These are phyloP conservation scores for Athripsodes cinereus DNA, from an alignment of 2,888 invertebrate genomes.

Conservation along the genomic window DNA sequence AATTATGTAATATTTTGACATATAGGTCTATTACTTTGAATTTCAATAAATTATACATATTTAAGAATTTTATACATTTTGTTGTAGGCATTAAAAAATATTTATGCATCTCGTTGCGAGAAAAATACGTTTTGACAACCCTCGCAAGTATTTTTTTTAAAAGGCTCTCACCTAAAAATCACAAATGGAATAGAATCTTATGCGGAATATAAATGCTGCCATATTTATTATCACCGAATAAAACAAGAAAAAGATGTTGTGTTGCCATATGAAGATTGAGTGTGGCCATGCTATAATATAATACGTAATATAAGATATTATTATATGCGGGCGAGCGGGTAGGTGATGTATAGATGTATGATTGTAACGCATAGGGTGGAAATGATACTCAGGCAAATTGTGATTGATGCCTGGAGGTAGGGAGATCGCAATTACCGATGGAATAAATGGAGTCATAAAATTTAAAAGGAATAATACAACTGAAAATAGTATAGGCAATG, in stretches of 20 bases:
- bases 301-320: background rate
- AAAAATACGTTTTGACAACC: too few relatives aligned
- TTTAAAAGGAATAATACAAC: background rate
- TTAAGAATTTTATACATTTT: too few relatives aligned
- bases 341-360: background rate
- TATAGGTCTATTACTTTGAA: too few relatives aligned
- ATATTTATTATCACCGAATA: constrained; percentile 17
- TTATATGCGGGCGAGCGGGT: too few relatives aligned
- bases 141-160: background rate
- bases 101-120: too few relatives aligned
- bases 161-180: background rate
- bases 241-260: background rate
- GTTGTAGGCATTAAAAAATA: too few relatives aligned
- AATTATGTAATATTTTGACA: too few relatives aligned
- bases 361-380: background rate
- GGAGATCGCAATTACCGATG: constrained; percentile 3
- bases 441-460: constrained; percentile 13
- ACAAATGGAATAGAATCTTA: constrained; percentile 10
- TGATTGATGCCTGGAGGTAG: constrained; percentile 11
- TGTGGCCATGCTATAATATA: background rate
- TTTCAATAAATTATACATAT: too few relatives aligned
- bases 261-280: background rate
- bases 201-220: constrained; percentile 18
- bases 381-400: constrained; percentile 10
- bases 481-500: background rate